A percentile compares a stretch with the other conserved stretches of the same genome.
Conservation (phyloP, 64 coral and sea anemone species). For the Platygyra sinensis region DNA sequence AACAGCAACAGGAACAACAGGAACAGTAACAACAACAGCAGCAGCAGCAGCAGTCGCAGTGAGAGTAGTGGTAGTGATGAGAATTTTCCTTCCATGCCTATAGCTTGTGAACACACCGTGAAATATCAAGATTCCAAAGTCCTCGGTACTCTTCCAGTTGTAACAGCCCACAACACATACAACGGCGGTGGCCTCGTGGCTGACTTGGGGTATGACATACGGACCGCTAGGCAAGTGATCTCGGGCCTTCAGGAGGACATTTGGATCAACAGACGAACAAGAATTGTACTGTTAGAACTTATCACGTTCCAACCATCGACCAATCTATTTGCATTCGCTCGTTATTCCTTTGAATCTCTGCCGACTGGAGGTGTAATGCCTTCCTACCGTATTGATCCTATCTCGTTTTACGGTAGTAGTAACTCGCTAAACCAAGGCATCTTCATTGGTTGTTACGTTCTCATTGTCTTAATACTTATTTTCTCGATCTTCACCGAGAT, state of each 20-base stretch:
- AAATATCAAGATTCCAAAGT: neutral
- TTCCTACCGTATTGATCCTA: constrained; percentile 24
- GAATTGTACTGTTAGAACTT: constrained; percentile 38
- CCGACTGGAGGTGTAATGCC: constrained; percentile 51
- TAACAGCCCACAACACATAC: constrained; percentile 21
- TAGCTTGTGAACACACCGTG: neutral
- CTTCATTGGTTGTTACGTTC: constrained; percentile 47
- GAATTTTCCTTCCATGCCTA: neutral
- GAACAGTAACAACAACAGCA: neutral
- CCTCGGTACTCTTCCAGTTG: neutral
- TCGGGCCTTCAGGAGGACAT: constrained; percentile 9
- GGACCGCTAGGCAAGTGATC: constrained; percentile 14
- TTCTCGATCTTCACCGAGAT: constrained; percentile 44
- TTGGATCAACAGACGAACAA: constrained; percentile 47
- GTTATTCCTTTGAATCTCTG: constrained; percentile 50
- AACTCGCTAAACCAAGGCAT: constrained; percentile 21
- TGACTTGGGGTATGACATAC: constrained; percentile 48
- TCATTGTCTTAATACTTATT: constrained; percentile 49
- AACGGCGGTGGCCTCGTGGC: constrained; percentile 35
- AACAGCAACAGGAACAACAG: neutral
- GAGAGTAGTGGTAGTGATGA: neutral
- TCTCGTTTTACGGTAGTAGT: constrained; percentile 49
- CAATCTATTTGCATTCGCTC: constrained; percentile 21
- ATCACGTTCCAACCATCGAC: constrained; percentile 33
- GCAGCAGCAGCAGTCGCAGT: neutral